A percentile compares a stretch with the other conserved stretches of the same genome.
Evolutionary conservation across 1,140 invertebrate genomes (phyloP).

Genomic region (Hesperophylax magnus): DNA sequence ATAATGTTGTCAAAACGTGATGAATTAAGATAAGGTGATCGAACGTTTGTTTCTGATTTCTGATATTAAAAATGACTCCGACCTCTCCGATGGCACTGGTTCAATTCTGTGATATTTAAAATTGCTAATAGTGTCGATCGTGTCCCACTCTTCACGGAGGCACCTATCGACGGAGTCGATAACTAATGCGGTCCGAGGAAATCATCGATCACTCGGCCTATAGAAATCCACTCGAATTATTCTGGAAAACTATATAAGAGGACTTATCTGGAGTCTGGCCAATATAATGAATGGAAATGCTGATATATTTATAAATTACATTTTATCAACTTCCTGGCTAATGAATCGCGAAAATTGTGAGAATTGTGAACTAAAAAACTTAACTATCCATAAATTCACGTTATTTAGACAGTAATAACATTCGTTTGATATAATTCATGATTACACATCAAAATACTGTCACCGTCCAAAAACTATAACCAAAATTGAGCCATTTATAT

Average conservation of each 20-base stretch:
- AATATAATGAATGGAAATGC: neutral
- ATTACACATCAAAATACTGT: no score
- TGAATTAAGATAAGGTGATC: neutral
- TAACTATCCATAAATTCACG: no score
- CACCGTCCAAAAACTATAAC: no score
- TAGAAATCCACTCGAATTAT: constrained; percentile 6
- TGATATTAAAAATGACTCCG: constrained; percentile 23
- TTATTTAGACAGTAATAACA: no score
- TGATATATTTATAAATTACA: constrained; percentile 5
- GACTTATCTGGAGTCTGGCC: constrained; percentile 17
- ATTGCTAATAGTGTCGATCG: constrained; percentile 53
- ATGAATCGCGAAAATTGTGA: neutral
- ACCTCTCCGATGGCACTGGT: constrained; percentile 51
- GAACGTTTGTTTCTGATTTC: neutral
- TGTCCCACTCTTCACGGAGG: constrained; percentile 46
- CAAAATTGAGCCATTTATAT: no score
- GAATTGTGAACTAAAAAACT: no score
- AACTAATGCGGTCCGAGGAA: neutral
- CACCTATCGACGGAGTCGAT: constrained; percentile 18
- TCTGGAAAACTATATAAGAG: constrained; percentile 26
- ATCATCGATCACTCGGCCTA: constrained; percentile 13
- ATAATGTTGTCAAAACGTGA: no score
- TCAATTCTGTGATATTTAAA: constrained; percentile 56
- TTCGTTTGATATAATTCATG: no score
- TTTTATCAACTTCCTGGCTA: neutral